Conservation (phyloP, 30 jellyfish, hydroid and myxozoan genomes). For the Chrysaora quinquecirrha region DNA sequence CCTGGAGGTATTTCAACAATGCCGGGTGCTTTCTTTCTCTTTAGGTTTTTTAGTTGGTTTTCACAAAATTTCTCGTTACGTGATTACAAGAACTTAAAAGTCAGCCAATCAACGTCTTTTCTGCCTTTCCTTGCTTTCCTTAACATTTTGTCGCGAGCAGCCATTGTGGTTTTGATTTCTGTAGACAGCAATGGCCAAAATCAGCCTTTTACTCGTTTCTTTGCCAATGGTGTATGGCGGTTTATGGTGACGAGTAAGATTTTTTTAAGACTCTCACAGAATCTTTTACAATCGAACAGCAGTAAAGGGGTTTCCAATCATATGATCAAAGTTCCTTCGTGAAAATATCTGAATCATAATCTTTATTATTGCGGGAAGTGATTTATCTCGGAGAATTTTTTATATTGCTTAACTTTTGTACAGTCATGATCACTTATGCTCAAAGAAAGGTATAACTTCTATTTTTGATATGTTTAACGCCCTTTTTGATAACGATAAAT, state of each 20-base stretch:
- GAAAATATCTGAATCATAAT: slow-evolving; percentile 10
- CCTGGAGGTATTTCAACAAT: too few relatives aligned
- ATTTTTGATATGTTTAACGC: slow-evolving; percentile 19
- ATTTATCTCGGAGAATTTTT: slow-evolving; percentile 32
- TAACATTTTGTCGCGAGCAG: slow-evolving; percentile 5
- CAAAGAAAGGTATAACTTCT: slow-evolving; percentile 14
- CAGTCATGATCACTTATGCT: slow-evolving; percentile 40
- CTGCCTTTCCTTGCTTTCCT: slow-evolving; percentile 13
- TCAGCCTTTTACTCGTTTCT: not conserved
- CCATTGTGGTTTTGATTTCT: not conserved
- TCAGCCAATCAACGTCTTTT: slow-evolving; percentile 11
- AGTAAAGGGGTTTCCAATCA: slow-evolving; percentile 36
- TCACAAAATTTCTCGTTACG: not conserved
- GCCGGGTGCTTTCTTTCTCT: not conserved
- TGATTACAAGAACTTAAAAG: not conserved
- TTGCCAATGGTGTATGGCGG: not conserved
- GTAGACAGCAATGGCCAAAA: not conserved
- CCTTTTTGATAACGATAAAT: slow-evolving; percentile 21
- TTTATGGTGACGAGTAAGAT: not conserved
- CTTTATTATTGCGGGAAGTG: slow-evolving; percentile 50
- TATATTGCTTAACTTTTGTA: not conserved
- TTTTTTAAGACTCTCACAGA: slow-evolving; percentile 8
- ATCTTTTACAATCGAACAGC: slow-evolving; percentile 15
- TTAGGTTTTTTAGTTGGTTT: not conserved
- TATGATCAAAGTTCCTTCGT: not conserved